These are phyloP conservation scores for Calameuta idolon DNA, from an alignment of 2,888 invertebrate species.

Conservation along the genomic window DNA sequence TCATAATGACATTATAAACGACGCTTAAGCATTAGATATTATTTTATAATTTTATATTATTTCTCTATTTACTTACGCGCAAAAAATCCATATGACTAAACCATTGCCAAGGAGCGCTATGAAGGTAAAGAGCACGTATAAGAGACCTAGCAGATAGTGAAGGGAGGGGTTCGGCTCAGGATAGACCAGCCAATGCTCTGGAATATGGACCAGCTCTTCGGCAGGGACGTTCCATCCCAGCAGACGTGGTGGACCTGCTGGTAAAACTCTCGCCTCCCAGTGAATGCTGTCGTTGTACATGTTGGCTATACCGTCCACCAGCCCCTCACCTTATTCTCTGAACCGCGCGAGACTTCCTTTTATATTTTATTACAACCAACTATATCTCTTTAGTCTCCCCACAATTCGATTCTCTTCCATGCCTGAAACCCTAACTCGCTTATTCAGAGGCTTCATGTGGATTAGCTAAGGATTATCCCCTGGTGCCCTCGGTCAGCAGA, in stretches of 20 bases:
- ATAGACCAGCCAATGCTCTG: slow-evolving; percentile 81
- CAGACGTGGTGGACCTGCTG: slow-evolving; percentile 67
- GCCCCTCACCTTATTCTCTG: slow-evolving; percentile 50
- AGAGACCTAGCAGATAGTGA: slow-evolving; percentile 82
- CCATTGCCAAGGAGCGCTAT: slow-evolving; percentile 84
- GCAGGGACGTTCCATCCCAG: slow-evolving; percentile 83
- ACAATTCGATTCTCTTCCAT: slow-evolving; percentile 28
- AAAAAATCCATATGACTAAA: slow-evolving; percentile 86
- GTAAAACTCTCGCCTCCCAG: slow-evolving; percentile 59
- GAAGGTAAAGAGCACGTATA: slow-evolving; percentile 82
- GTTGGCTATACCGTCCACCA: slow-evolving; percentile 53
- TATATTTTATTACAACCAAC: slow-evolving; percentile 40
- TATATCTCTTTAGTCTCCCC: slow-evolving; percentile 24
- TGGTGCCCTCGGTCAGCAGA: slow-evolving; percentile 50
- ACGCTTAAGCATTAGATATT: neutral
- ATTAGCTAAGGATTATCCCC: slow-evolving; percentile 59
- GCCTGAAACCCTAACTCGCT: slow-evolving; percentile 42
- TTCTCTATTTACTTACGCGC: slow-evolving; percentile 72
- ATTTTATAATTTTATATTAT: too few species aligned
- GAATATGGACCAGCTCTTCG: slow-evolving; percentile 79
- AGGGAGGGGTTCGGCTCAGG: slow-evolving; percentile 85
- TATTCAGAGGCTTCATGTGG: slow-evolving; percentile 54
- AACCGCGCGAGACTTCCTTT: slow-evolving; percentile 33
- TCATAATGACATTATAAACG: too few species aligned
- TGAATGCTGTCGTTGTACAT: slow-evolving; percentile 57